Percentiles rank a stretch among this genome's conserved stretches.
phyloP scores from a whole-genome alignment of 2,888 invertebrate species.

The Byasa hedistus region DNA sequence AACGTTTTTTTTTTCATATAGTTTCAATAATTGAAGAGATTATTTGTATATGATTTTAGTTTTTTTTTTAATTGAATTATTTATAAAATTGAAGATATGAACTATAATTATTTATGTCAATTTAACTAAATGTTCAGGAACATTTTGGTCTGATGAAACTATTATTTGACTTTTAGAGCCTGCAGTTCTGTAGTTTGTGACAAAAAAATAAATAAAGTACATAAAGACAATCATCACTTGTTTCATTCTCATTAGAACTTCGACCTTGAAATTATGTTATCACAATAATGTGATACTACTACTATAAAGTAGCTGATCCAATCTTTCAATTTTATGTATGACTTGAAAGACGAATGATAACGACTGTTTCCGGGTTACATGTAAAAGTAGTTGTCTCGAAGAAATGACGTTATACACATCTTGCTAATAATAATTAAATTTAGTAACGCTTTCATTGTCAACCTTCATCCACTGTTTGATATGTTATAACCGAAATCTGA shows the following conservation, averaged over 20 bases:
- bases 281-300: too few species aligned
- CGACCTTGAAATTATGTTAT: too few species aligned
- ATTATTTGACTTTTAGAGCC: slow-evolving; percentile 71
- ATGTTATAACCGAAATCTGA: not conserved
- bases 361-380: too few species aligned
- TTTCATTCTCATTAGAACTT: slow-evolving; percentile 37
- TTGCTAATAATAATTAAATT: too few species aligned
- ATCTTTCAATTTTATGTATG: too few species aligned
- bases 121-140: slow-evolving; percentile 68
- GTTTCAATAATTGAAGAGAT: slow-evolving; percentile 71
- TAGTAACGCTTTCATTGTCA: too few species aligned
- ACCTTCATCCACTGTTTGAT: not conserved
- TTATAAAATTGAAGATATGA: slow-evolving; percentile 63
- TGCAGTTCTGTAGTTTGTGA: slow-evolving; percentile 76
- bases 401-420: too few species aligned
- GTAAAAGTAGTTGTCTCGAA: too few species aligned
- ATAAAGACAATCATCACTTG: slow-evolving; percentile 54
- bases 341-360: too few species aligned
- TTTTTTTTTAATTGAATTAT: slow-evolving; percentile 65
- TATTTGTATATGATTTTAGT: slow-evolving; percentile 78
- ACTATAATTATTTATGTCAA: slow-evolving; percentile 71
- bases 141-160: slow-evolving; percentile 73
- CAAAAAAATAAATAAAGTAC: slow-evolving; percentile 73
- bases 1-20: slow-evolving; percentile 68
- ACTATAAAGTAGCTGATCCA: too few species aligned